These are phyloP conservation scores for Cercopithecus petaurista DNA, from an alignment of 2,797 vertebrate genomes.

Conservation along the genomic window DNA sequence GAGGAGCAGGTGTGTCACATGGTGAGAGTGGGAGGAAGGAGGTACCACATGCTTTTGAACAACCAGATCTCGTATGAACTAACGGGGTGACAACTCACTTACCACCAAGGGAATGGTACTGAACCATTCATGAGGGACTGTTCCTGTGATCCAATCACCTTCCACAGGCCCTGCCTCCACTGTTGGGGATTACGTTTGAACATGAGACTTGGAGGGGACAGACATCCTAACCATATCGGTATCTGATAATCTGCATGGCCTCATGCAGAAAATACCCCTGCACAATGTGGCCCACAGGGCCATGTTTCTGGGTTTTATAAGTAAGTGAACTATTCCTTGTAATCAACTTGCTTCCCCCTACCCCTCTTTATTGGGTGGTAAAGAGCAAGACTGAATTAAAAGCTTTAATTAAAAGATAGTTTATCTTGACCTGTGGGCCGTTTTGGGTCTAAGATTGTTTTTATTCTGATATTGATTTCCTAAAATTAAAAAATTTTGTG, in stretches of 20 bases:
- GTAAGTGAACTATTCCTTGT: neutral
- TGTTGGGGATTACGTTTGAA: neutral
- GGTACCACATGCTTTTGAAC: neutral
- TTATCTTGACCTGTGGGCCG: neutral
- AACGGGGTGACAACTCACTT: neutral
- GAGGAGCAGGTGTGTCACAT: neutral
- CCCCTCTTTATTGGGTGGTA: neutral
- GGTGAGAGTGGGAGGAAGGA: neutral
- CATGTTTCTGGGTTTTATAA: neutral
- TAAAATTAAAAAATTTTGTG: neutral
- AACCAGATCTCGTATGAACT: neutral
- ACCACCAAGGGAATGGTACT: neutral
- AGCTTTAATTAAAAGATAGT: neutral
- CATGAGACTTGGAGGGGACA: neutral
- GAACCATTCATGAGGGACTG: neutral
- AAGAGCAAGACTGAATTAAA: neutral
- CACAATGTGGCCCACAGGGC: neutral
- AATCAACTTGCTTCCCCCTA: neutral
- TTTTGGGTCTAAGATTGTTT: constrained; percentile 2
- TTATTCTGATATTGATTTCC: constrained; percentile 1
- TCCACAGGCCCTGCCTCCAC: neutral
- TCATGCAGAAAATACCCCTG: neutral
- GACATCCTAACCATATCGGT: neutral
- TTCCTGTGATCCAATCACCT: neutral
- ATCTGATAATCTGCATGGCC: neutral